Base-by-base conservation (phyloP, 37 sponge, comb jelly and placozoan genomes). In the Spongilla lacustris region DNA sequence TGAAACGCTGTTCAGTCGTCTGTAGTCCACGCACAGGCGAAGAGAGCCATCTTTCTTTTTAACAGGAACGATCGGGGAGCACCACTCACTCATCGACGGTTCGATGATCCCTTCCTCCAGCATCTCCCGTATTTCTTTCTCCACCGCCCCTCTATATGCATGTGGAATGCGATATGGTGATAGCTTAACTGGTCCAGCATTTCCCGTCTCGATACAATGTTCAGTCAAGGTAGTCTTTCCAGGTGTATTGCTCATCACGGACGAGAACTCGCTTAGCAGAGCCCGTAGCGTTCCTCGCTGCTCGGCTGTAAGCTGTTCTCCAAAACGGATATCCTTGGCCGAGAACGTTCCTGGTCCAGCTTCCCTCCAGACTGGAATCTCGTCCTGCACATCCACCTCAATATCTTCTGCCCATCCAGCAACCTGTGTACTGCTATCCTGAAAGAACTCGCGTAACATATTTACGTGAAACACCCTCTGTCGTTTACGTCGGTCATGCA, bases 1-100 rank as follows among this genome's bases (percentile, higher is more conserved):
- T 25, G 88, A 76, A 13, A 66, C 75, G 23, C 50, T 22, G 70
- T 87, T 91, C 22, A 91, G 80, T 77, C 33, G 36, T 28, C 92
- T 72, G 72, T 91, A 91, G 80, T 91, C 92, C 28, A 91, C 79
- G 68, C 79, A 88, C 13, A 85, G 67, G 25, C 86, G 27, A 4
- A 82, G 69, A 12, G 69, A 36, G 19, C 71, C 82, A 68, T 90
- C 86, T 33, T 81, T 85, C 71, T 90, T 90, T 11, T 31, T 75
- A n/a, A 89, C 81, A 41, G 79, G 68, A 12, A 88, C 83, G 17
- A 88, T 83, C 24, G 83, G 83, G 33, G 79, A 37, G 19, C 75
- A 74, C 83, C 84, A 88, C 6, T 36, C 79, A 82, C 83, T 78
- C 38, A 26, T 17, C 11, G 86, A 85, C 66, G 91, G 86, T 70